These are phyloP conservation scores for Agrilus cyanescens DNA, from an alignment of 2,888 invertebrate species.

Conservation along the genomic window DNA sequence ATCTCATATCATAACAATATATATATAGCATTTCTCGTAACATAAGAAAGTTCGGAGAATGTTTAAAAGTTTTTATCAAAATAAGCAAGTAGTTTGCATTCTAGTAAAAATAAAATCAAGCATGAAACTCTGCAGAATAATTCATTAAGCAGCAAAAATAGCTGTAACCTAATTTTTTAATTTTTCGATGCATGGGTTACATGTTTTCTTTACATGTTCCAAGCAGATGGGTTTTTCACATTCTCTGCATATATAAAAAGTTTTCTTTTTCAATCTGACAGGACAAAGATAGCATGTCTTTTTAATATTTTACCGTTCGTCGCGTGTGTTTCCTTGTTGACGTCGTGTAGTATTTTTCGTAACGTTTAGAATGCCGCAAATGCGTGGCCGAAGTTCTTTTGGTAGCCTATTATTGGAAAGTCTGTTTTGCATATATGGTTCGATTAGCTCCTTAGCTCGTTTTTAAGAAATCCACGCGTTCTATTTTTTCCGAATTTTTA, in stretches of 20 bases:
- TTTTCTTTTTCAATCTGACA: constrained; percentile 1
- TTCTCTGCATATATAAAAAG: constrained; percentile 1
- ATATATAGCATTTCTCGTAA: no score
- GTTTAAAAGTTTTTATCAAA: no score
- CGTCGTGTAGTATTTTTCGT: no score
- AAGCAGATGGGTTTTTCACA: constrained; percentile 3
- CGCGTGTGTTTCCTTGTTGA: neutral
- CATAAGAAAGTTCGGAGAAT: no score
- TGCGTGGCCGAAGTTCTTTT: neutral
- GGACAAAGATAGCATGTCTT: neutral
- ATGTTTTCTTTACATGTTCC: constrained; percentile 1
- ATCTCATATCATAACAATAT: no score
- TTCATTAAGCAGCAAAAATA: no score
- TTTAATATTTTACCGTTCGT: neutral
- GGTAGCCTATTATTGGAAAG: neutral
- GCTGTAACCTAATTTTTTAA: no score
- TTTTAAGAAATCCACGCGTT: neutral
- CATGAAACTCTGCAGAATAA: no score
- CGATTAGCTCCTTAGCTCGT: neutral
- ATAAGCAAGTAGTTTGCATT: no score
- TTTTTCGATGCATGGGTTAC: neutral
- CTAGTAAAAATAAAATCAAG: no score
- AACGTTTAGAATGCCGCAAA: neutral
- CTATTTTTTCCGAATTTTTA: neutral
- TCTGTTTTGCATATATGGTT: neutral